Evolutionary conservation across 1,140 invertebrate species (phyloP).

Genomic region (Tetramorium alpestre): DNA sequence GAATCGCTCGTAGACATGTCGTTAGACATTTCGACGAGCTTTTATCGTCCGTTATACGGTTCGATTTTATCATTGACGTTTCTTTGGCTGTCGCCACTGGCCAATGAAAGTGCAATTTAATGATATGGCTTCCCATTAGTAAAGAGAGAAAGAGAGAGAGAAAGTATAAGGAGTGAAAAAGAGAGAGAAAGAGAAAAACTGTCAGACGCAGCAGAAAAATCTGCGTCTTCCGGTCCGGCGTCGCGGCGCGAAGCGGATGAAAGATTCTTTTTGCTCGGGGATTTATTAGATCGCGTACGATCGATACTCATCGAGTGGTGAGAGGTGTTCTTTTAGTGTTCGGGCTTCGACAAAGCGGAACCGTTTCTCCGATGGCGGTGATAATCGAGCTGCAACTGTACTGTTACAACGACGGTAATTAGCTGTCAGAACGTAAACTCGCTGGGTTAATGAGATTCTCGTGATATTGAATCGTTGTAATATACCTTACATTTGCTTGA

Average conservation of each 20-base stretch:
- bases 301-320: conserved; percentile 3
- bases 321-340: conserved; percentile 20
- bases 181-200: not conserved
- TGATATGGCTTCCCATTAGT: conserved; percentile 50
- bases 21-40: not conserved
- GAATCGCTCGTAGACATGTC: conserved; percentile 3
- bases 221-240: conserved; percentile 3
- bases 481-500: not conserved
- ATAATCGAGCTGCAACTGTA: conserved; percentile 39
- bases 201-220: conserved; percentile 32
- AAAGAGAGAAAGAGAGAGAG: not conserved
- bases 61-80: conserved; percentile 38
- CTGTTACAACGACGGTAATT: conserved; percentile 26
- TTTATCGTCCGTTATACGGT: conserved; percentile 17
- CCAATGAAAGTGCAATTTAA: conserved; percentile 51
- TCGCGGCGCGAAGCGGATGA: not conserved
- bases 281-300: conserved; percentile 40
- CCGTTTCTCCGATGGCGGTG: not conserved
- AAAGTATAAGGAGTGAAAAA: not conserved
- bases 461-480: conserved; percentile 36
- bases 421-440: conserved; percentile 44
- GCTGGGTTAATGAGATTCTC: conserved; percentile 47
- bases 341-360: conserved; percentile 8
- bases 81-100: conserved; percentile 17
- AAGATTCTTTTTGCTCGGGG: conserved; percentile 10